Conservation (phyloP, 2,888 invertebrate species). For the Philonicus albiceps region DNA sequence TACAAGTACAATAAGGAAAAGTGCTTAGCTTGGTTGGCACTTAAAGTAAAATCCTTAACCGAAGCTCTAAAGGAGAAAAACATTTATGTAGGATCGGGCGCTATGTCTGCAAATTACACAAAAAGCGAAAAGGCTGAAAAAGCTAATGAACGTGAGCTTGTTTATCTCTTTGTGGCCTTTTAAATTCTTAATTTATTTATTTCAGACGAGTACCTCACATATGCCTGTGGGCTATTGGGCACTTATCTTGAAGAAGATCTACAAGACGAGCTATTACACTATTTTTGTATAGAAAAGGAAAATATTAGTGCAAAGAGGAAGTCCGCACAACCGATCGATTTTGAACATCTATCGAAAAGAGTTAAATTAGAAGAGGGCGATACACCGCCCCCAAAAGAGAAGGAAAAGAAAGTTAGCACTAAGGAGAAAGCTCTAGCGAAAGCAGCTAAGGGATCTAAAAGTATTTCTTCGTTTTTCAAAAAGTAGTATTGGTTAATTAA, state of each 20-base stretch:
- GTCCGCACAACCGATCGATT: conserved; percentile 59
- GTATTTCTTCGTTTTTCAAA: conserved; percentile 76
- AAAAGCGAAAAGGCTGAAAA: conserved; percentile 67
- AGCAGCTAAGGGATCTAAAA: conserved; percentile 77
- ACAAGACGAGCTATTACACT: conserved; percentile 68
- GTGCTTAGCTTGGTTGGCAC: conserved; percentile 74
- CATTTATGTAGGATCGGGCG: conserved; percentile 75
- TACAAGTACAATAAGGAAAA: conserved; percentile 82
- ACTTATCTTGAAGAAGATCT: conserved; percentile 77
- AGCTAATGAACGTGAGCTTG: conserved; percentile 21
- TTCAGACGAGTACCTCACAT: conserved; percentile 43
- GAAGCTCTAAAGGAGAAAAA: conserved; percentile 52
- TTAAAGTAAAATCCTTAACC: conserved; percentile 71
- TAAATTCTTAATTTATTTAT: background rate
- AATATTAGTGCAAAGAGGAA: conserved; percentile 65
- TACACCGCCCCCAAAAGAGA: conserved; percentile 51
- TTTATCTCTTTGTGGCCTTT: background rate
- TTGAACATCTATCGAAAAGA: conserved; percentile 57
- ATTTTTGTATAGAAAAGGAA: conserved; percentile 66
- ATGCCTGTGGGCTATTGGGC: conserved; percentile 75
- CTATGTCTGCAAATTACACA: conserved; percentile 76
- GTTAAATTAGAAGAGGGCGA: conserved; percentile 55
- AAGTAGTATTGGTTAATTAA: background rate
- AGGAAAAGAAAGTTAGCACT: conserved; percentile 65
- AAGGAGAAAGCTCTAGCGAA: conserved; percentile 73